Base-by-base conservation (phyloP, 2,888 invertebrate genomes). In the Leistus spinibarbis region DNA sequence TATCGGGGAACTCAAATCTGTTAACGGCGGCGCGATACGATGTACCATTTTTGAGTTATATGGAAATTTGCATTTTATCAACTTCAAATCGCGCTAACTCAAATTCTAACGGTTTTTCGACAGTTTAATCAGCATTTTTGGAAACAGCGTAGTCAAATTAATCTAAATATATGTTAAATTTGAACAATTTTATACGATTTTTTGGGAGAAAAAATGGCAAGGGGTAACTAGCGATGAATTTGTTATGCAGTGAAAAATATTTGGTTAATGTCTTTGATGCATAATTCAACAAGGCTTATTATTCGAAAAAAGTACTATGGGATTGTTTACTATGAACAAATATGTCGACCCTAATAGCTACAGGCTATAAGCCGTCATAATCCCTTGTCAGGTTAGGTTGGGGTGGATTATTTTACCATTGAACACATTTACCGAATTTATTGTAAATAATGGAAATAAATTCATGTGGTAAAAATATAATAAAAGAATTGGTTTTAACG, bases 351-450 rank as follows among this genome's bases (percentile, higher is more conserved):
- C 78, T 76, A 77, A 78, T 78, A 69, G 77, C 78, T 69, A 62
- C 62, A 76, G 79, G 80, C 79, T 78, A 77, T 81, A 81, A 81
- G 80, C 81, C 79, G 81, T 80, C 80, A 81, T 81, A 81, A 81
- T 81, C 81, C 80, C 80, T 76, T 80, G 78, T 79, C 78, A 79
- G 78, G 78, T 78, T 78, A 75, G 77, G 78, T 77, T 80, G 77
- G 79, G 80, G 78, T 78, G 80, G 79, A 79, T 80, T 80, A 71
- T 16, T 63, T 71, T 40, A 40, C 67, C 69, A 69, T 69, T 74
- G 73, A 70, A 75, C 69, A 74, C 65, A 70, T 74, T 74, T 69
- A 68, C 60, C 13, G 22, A 20, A 60, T 60, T 60, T 60, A 22
- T 57, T 22, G 20, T 19, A 19, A 60, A 17, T 2, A 20, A 60